These are phyloP conservation scores for Seladonia tumulorum DNA, from an alignment of 2,888 invertebrate species.

Conservation along the genomic window DNA sequence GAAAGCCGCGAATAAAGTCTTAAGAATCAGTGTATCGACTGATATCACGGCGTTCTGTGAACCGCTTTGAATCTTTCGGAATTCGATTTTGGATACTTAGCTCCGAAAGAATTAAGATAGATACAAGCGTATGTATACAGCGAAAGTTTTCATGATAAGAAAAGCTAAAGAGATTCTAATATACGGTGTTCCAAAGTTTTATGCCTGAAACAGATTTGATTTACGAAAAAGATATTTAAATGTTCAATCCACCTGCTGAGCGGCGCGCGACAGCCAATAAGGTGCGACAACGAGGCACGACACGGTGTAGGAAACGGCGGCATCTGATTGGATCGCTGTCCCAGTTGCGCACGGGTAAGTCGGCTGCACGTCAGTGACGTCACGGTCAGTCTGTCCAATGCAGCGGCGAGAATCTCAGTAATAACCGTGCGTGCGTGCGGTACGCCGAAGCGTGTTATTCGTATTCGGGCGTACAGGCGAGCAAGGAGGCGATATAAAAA, in stretches of 20 bases:
- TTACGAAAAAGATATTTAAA: slow-evolving; percentile 26
- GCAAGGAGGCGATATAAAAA: slow-evolving; percentile 39
- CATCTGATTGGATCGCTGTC: slow-evolving; percentile 40
- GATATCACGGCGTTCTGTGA: no score
- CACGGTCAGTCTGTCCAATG: slow-evolving; percentile 57
- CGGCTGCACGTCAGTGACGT: slow-evolving; percentile 53
- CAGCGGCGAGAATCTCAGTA: slow-evolving; percentile 37
- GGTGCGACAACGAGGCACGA: not conserved
- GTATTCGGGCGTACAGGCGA: slow-evolving; percentile 55
- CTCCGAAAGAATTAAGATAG: no score
- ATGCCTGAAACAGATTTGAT: not conserved
- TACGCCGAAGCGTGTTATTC: slow-evolving; percentile 54
- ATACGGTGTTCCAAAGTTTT: no score
- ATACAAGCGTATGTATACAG: no score
- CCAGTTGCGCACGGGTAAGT: slow-evolving; percentile 45
- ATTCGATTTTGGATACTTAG: no score
- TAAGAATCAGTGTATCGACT: no score
- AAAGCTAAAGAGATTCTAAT: no score
- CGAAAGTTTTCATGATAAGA: no score
- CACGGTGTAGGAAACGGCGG: not conserved
- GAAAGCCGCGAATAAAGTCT: no score
- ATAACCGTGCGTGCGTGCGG: slow-evolving; percentile 53
- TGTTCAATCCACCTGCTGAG: slow-evolving; percentile 64
- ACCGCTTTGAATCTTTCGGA: no score
- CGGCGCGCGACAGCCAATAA: slow-evolving; percentile 47